phyloP scores from a whole-genome alignment of 2,888 invertebrate genomes.

The Drosophila fungiperda region DNA sequence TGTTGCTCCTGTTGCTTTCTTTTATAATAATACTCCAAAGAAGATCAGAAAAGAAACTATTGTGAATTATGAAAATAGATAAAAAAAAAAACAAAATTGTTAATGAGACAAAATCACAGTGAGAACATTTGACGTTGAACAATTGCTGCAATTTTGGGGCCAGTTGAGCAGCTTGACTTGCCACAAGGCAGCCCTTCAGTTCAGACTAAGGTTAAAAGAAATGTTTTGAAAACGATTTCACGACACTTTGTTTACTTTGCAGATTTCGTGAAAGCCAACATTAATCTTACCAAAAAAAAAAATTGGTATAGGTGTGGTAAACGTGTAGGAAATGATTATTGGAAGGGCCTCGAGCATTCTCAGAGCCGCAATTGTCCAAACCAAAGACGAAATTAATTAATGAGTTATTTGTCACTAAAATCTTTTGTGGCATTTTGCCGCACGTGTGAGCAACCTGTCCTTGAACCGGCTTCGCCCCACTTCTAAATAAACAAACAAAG shows the following conservation, averaged over 20 bases:
- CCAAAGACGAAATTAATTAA: constrained; percentile 51
- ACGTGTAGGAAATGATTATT: not conserved
- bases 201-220: constrained; percentile 8
- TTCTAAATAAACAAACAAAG: constrained; percentile 27
- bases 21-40: constrained; percentile 17
- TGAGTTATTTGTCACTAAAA: constrained; percentile 37
- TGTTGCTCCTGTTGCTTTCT: constrained; percentile 36
- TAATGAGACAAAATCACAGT: constrained; percentile 25
- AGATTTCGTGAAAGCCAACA: not conserved
- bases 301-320: not conserved
- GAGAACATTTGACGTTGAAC: constrained; percentile 19
- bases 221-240: not conserved
- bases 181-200: not conserved
- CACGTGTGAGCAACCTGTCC: constrained; percentile 47
- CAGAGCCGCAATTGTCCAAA: constrained; percentile 4
- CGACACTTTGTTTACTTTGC: constrained; percentile 9
- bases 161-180: not conserved
- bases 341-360: not conserved
- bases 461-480: constrained; percentile 32
- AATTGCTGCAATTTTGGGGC: not conserved
- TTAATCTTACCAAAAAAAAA: not conserved
- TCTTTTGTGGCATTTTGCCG: constrained; percentile 38
- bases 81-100: constrained; percentile 15
- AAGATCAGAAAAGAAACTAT: constrained; percentile 19
- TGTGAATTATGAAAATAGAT: constrained; percentile 20